Evolutionary conservation across 2,113 vertebrate genomes (phyloP).

Genomic region (Ciconia maguari): DNA sequence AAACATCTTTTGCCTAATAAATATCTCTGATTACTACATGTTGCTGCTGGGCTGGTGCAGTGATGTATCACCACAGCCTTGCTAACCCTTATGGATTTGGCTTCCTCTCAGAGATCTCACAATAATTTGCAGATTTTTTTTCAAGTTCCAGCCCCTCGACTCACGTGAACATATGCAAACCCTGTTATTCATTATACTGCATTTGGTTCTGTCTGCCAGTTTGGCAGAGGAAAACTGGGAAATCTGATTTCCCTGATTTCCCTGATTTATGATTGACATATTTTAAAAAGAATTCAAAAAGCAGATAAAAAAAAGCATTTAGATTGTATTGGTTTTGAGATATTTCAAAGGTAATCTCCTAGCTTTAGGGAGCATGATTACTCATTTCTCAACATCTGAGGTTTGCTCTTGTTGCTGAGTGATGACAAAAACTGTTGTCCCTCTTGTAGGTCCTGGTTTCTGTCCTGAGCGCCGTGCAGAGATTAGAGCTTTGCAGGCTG

Average conservation of each 20-base stretch:
- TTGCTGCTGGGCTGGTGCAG: neutral
- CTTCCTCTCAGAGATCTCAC: neutral
- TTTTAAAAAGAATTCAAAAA: neutral
- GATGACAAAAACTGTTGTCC: neutral
- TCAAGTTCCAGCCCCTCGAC: neutral
- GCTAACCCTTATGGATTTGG: neutral
- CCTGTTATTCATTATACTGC: neutral
- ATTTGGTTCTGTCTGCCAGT: neutral
- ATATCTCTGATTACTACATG: neutral
- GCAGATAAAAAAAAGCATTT: neutral
- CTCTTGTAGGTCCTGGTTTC: neutral
- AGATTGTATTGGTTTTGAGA: neutral
- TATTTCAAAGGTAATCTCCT: neutral
- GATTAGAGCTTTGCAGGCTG: slow-evolving; percentile 7
- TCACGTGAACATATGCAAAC: neutral
- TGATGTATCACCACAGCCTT: neutral
- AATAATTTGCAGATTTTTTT: neutral
- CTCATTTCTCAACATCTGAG: neutral
- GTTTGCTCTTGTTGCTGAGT: neutral
- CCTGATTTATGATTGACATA: neutral
- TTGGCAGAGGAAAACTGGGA: neutral
- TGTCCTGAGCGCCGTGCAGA: neutral
- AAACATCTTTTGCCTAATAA: neutral
- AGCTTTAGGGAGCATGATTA: neutral
- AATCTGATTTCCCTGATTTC: too few species aligned